Conservation (phyloP, 2,113 vertebrate species). For the Ancistrus triradiatus region DNA sequence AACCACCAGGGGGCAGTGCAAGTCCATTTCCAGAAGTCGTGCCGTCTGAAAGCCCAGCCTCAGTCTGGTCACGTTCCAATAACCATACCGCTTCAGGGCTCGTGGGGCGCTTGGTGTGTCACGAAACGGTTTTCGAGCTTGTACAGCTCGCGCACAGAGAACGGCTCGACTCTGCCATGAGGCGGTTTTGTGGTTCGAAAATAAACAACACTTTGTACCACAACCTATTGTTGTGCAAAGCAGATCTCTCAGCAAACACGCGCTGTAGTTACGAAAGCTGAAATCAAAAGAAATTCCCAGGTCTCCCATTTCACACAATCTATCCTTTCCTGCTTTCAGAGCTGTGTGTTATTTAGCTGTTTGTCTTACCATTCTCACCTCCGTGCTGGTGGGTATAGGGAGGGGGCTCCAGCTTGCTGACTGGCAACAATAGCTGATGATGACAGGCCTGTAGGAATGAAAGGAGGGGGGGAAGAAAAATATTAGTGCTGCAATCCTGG, state of each 20-base stretch:
- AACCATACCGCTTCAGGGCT: constrained; percentile 15
- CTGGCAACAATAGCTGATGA: constrained; percentile 94
- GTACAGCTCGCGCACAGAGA: neutral
- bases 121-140: constrained; percentile 11
- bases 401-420: constrained; percentile 81
- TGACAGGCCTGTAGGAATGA: constrained; percentile 78
- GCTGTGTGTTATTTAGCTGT: constrained; percentile 24
- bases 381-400: constrained; percentile 84
- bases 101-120: neutral
- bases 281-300: neutral
- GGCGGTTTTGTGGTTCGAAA: neutral
- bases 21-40: constrained; percentile 15
- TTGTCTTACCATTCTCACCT: constrained; percentile 93
- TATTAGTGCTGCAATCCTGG: neutral
- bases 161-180: neutral
- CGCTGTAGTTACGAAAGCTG: neutral
- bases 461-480: neutral
- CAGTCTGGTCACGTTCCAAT: constrained; percentile 40
- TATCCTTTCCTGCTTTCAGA: neutral
- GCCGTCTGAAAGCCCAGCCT: constrained; percentile 58
- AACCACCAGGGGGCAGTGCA: constrained; percentile 61
- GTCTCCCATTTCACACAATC: neutral
- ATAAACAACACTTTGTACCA: neutral
- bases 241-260: neutral
- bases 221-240: neutral